phyloP scores from a whole-genome alignment of 2,113 vertebrate genomes.

The Megaceryle torquata region DNA sequence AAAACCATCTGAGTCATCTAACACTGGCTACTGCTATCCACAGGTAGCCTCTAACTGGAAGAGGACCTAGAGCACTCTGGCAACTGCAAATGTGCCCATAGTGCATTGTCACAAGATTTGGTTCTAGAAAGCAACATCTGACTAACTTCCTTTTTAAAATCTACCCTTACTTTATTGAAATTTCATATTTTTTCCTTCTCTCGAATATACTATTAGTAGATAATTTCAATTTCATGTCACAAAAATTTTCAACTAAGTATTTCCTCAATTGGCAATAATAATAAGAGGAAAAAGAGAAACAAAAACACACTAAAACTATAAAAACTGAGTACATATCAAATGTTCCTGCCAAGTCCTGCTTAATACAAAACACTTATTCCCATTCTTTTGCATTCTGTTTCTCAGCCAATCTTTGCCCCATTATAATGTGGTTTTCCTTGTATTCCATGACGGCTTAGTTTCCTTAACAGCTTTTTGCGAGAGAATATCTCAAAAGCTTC shows the following conservation, averaged over 20 bases:
- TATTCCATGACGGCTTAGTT: not conserved
- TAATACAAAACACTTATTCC: not conserved
- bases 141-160: not conserved
- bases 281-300: not conserved
- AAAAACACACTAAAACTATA: not conserved
- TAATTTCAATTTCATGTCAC: not conserved
- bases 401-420: not conserved
- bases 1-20: not conserved
- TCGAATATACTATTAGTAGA: not conserved
- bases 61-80: not conserved
- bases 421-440: not conserved
- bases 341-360: not conserved
- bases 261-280: not conserved
- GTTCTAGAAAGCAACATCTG: not conserved
- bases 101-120: not conserved
- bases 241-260: not conserved
- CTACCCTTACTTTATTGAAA: not conserved
- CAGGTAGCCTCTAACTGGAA: not conserved
- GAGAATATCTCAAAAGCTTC: constrained; percentile 47
- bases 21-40: not conserved
- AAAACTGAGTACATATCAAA: not conserved
- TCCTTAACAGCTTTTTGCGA: constrained; percentile 25
- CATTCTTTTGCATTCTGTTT: not conserved
- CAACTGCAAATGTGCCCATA: not conserved
- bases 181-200: not conserved